Evolutionary conservation across 2,888 invertebrate species (phyloP).

Genomic region (Ophioninae sp.): DNA sequence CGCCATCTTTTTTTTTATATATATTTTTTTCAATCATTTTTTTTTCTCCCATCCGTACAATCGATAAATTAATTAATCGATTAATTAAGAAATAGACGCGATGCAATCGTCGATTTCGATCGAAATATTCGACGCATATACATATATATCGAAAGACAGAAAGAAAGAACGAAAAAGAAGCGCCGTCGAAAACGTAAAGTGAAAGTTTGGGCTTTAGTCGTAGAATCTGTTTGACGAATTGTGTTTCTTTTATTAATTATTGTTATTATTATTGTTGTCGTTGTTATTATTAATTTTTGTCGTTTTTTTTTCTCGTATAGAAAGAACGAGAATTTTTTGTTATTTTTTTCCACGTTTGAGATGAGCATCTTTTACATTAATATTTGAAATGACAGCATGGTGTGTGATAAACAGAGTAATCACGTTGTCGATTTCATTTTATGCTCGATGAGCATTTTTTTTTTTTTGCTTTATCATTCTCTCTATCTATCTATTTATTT

Average conservation of each 20-base stretch:
- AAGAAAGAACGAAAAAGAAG: slow-evolving; percentile 16
- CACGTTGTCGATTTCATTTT: slow-evolving; percentile 55
- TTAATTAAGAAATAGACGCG: too few relatives aligned
- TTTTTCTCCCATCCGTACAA: too few relatives aligned
- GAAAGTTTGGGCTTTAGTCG: slow-evolving; percentile 61
- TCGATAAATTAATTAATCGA: too few relatives aligned
- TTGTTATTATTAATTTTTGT: slow-evolving; percentile 42
- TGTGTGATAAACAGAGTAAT: slow-evolving; percentile 72
- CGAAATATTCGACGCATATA: too few relatives aligned
- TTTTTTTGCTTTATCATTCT: slow-evolving; percentile 53
- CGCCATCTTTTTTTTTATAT: background rate
- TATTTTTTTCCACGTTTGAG: background rate
- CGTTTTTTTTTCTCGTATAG: slow-evolving; percentile 42
- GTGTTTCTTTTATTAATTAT: slow-evolving; percentile 22
- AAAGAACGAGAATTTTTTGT: background rate
- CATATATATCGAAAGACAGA: slow-evolving; percentile 35
- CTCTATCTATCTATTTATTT: background rate
- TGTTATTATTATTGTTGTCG: slow-evolving; percentile 1
- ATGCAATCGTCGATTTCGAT: too few relatives aligned
- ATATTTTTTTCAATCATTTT: too few relatives aligned
- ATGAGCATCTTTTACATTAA: slow-evolving; percentile 52
- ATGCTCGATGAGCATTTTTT: slow-evolving; percentile 50
- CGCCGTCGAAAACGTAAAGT: slow-evolving; percentile 31
- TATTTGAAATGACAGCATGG: slow-evolving; percentile 71
- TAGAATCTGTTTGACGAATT: slow-evolving; percentile 61